These are phyloP conservation scores for Drosophila pegasa DNA, from an alignment of 2,888 invertebrate genomes.

Conservation along the genomic window DNA sequence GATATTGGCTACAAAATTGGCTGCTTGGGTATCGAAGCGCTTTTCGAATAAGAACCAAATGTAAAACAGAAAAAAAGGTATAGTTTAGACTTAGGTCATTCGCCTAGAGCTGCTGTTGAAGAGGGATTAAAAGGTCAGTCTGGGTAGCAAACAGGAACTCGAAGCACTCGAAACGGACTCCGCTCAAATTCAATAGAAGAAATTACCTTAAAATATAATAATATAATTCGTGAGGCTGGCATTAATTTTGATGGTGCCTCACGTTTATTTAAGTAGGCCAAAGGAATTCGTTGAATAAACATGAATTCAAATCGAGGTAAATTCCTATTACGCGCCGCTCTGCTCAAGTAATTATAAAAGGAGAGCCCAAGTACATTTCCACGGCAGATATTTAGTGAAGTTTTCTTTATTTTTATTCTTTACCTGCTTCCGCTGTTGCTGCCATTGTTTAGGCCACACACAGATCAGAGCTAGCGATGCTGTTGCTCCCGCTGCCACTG, in stretches of 20 bases:
- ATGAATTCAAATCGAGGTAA: conserved; percentile 27
- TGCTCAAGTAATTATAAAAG: conserved; percentile 35
- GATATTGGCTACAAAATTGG: conserved; percentile 15
- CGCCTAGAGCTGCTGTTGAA: not conserved
- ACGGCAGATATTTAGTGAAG: conserved; percentile 32
- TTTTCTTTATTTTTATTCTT: conserved; percentile 20
- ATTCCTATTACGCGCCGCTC: conserved; percentile 21
- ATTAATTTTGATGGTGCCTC: conserved; percentile 18
- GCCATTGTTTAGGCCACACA: conserved; percentile 40
- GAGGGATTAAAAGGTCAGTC: not conserved
- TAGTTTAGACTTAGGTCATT: not conserved
- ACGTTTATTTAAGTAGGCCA: conserved; percentile 25
- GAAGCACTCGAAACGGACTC: not conserved
- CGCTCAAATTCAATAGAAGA: not conserved
- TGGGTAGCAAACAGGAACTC: not conserved
- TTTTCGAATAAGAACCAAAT: not conserved
- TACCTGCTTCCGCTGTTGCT: conserved; percentile 41
- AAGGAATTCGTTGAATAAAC: conserved; percentile 24
- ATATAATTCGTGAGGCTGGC: conserved; percentile 13
- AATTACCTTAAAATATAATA: conserved; percentile 5
- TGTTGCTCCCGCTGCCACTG: conserved; percentile 49
- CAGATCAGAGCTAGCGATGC: conserved; percentile 25
- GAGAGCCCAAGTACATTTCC: conserved; percentile 21
- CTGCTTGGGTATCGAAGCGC: not conserved
- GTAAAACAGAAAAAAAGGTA: not conserved